Percentiles rank a stretch among this genome's conserved stretches.
Conservation (phyloP, 1,140 invertebrate species). For the Cydia pomonella region DNA sequence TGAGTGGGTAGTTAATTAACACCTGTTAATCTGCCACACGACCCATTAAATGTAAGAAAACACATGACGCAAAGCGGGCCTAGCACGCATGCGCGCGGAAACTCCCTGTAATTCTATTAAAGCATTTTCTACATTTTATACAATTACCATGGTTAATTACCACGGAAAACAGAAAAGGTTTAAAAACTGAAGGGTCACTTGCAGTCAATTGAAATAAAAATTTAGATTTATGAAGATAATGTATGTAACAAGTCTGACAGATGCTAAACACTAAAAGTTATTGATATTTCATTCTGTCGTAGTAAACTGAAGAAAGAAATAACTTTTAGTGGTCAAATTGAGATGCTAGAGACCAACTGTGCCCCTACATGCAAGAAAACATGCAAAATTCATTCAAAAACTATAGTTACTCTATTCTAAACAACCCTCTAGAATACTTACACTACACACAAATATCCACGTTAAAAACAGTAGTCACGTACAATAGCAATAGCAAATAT, state of each 20-base stretch:
- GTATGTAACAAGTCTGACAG: neutral
- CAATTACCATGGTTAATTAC: neutral
- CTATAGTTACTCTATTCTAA: conserved; percentile 22
- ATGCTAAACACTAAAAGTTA: conserved; percentile 16
- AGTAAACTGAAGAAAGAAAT: neutral
- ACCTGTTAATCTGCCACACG: conserved; percentile 28
- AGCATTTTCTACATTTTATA: conserved; percentile 37
- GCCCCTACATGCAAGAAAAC: neutral
- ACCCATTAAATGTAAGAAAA: conserved; percentile 30
- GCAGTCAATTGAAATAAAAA: neutral
- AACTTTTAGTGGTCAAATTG: neutral
- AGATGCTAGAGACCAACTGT: neutral
- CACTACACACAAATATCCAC: conserved; percentile 50
- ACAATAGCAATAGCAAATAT: conserved; percentile 45
- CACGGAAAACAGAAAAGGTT: neutral
- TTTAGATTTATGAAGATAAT: neutral
- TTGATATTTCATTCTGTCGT: conserved; percentile 10
- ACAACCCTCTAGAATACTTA: conserved; percentile 52
- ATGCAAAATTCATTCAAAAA: conserved; percentile 11
- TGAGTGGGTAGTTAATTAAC: conserved; percentile 20
- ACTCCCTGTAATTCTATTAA: conserved; percentile 51
- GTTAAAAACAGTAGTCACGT: conserved; percentile 40
- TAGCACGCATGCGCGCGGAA: conserved; percentile 52
- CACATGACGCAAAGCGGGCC: conserved; percentile 57
- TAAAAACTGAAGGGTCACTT: neutral